Conservation (phyloP, 2,113 vertebrate genomes). For the Ochotona curzoniae region DNA sequence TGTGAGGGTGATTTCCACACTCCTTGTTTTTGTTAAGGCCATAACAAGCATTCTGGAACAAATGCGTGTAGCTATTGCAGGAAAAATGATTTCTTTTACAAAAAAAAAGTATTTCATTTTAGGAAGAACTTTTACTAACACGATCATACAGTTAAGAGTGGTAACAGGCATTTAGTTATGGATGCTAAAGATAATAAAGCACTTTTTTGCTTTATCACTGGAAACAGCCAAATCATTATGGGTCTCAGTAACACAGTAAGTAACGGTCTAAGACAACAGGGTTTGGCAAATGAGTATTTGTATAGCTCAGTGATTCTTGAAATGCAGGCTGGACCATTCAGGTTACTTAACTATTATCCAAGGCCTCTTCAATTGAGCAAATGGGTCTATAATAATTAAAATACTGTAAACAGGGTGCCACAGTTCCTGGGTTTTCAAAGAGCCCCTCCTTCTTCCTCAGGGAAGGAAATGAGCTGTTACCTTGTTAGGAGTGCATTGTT, state of each 20-base stretch:
- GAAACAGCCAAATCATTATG: conserved; percentile 69
- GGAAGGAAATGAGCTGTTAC: conserved; percentile 76
- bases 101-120: conserved; percentile 33
- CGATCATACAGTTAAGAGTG: neutral
- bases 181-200: conserved; percentile 64
- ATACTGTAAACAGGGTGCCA: conserved; percentile 73
- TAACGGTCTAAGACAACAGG: conserved; percentile 73
- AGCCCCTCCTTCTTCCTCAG: conserved; percentile 31
- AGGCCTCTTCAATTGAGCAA: conserved; percentile 68
- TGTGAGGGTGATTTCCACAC: conserved; percentile 18
- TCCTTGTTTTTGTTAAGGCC: conserved; percentile 29
- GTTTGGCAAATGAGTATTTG: conserved; percentile 75
- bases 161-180: conserved; percentile 44
- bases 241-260: conserved; percentile 46
- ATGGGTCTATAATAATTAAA: conserved; percentile 81
- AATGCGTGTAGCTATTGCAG: neutral
- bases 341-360: conserved; percentile 75
- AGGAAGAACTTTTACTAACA: conserved; percentile 44
- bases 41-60: conserved; percentile 12
- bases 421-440: conserved; percentile 57
- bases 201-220: conserved; percentile 29
- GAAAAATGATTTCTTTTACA: conserved; percentile 29
- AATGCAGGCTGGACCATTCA: conserved; percentile 69
- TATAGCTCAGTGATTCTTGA: conserved; percentile 73
- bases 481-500: conserved; percentile 68